Evolutionary conservation across 2,888 invertebrate genomes (phyloP), one percentile per base, ranked within the genome.

Genomic region (Acleris cristana): DNA sequence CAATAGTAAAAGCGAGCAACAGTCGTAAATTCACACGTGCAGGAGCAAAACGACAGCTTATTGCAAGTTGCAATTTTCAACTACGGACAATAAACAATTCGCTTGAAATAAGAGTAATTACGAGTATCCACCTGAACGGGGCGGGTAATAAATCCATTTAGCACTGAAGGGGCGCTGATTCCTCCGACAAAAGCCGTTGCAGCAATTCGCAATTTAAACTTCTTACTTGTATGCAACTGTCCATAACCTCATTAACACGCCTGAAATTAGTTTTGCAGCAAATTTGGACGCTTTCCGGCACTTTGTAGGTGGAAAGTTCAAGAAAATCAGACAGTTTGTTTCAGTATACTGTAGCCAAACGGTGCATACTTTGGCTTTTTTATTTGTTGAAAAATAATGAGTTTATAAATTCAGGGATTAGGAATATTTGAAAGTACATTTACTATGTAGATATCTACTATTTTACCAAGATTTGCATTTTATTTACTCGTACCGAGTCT

Each of bases 61-160:
- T 69, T 71, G 79, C 82, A 82, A 65, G 65, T 67, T 70, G 69
- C 71, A 85, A 86, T 85, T 86, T 80, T 79, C 81, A 81, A 79
- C 79, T 76, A 75, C 72, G 74, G 79, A 85, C 87, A 86, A 87
- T 86, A 86, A 87, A 86, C 84, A 85, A 87, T 86, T 79, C 78
- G 76, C 74, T 78, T 74, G 82, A 86, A 88, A 88, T 87, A 87
- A 85, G 85, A 86, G 85, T 86, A 89, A 89, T 89, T 84, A 84
- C 84, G 79, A 82, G 82, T 79, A 81, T 83, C 84, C 86, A 88
- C 85, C 85, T 87, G 87, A 82, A 86, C 82, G 79, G 82, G 81
- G 79, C 78, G 78, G 70, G 86, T 83, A 85, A 90, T 90, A 90
- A 90, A 90, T 90, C 87, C 85, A 86, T 89, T 90, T 87, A 89